Percentiles rank a stretch among this genome's conserved stretches.
These are phyloP conservation scores for Pterois miles DNA, from an alignment of 2,797 vertebrate genomes.

Conservation along the genomic window DNA sequence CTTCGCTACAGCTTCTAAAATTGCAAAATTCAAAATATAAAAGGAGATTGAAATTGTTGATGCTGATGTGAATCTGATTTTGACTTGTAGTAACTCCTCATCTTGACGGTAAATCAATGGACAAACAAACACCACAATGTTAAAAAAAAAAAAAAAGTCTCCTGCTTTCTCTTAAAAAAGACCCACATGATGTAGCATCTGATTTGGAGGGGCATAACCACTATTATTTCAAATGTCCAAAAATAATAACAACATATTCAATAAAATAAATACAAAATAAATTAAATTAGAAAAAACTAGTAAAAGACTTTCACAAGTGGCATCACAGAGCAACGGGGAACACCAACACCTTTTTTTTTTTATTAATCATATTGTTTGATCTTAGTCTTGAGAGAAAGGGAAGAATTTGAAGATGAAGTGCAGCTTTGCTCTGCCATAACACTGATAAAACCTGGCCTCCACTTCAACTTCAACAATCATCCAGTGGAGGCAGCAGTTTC, in stretches of 20 bases:
- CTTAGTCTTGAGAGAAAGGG: neutral
- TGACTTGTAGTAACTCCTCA: neutral
- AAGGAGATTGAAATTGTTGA: neutral
- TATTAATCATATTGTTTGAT: neutral
- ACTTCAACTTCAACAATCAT: neutral
- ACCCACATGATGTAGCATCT: neutral
- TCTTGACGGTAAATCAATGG: neutral
- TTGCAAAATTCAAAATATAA: constrained; percentile 28
- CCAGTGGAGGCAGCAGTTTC: neutral
- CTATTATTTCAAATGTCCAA: constrained; percentile 14
- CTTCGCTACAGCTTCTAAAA: constrained; percentile 12
- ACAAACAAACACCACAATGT: neutral
- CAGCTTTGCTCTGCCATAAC: neutral
- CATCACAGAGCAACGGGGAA: constrained; percentile 18
- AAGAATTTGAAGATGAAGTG: neutral
- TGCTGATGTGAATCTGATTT: constrained; percentile 13
- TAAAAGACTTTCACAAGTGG: constrained; percentile 38
- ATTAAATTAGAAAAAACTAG: constrained; percentile 62
- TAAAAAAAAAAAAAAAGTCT: constrained; percentile 12
- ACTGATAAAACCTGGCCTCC: neutral
- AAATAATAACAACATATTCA: constrained; percentile 49
- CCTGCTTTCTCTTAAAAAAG: no score
- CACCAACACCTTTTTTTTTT: constrained; percentile 7
- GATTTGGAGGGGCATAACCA: neutral
- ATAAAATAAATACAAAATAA: constrained; percentile 81